Evolutionary conservation across 1,140 invertebrate species (phyloP), one percentile per base, ranked within the genome.

Genomic region (Venturia canescens): DNA sequence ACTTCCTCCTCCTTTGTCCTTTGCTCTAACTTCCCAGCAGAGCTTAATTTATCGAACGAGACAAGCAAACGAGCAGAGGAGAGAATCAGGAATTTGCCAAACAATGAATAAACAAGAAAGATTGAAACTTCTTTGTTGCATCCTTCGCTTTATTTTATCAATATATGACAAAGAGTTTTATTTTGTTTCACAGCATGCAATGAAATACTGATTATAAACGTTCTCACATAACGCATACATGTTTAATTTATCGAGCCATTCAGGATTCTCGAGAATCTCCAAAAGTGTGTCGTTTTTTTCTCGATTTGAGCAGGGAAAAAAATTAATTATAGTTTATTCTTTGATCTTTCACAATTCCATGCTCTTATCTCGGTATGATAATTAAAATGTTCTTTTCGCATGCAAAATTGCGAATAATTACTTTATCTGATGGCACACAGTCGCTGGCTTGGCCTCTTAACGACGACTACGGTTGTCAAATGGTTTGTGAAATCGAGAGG

Each of bases 21-120:
- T 26, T 29, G 15, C 60, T 66, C 60, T 66, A 29, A 66, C 60
- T 23, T 66, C n/a, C n/a, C n/a, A 66, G 27, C 60, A 13, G 60
- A 27, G 23, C 23, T 3, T 29, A 66, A 66, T 66, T 66, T 66
- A 66, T 66, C 6, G 60, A 66, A 66, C 23, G 23, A 7, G 26
- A 23, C 21, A 27, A 66, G 60, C 1, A 27, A 66, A 23, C n/a
- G 23, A 66, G 60, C n/a, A 27, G 27, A 26, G 27, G 60, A 66
- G 53, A 57, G 53, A 57, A 23, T 6, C 3, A 13, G 60, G 27
- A 27, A 66, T 66, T 66, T 29, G 16, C 21, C 18, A 57, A 57
- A 23, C 27, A 27, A 66, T 23, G 27, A 66, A 66, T 66, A 66
- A 0, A 66, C 21, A 13, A 66, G 26, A 27, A 66, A 27, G 26